Conservation (phyloP, 2,113 vertebrate genomes). For the Pipra filicauda region DNA sequence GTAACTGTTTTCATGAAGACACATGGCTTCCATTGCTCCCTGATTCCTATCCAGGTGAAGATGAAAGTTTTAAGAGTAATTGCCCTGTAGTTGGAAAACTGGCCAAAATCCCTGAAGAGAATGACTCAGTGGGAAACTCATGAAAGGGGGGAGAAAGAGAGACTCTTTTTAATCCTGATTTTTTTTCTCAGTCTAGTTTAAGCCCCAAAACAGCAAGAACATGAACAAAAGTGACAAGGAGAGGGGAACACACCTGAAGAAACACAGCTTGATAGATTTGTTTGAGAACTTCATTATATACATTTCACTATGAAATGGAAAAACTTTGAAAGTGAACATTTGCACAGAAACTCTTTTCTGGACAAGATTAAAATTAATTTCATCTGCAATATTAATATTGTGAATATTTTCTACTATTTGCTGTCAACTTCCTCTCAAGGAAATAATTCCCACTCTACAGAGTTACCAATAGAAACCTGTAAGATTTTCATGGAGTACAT, state of each 20-base stretch:
- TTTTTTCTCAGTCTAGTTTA: not conserved
- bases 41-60: not conserved
- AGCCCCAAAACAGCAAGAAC: not conserved
- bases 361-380: not conserved
- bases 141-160: not conserved
- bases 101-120: not conserved
- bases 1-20: not conserved
- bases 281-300: not conserved
- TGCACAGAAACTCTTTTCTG: not conserved
- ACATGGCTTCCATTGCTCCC: not conserved
- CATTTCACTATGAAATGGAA: not conserved
- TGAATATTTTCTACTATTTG: not conserved
- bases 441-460: not conserved
- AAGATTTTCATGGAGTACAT: not conserved
- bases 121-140: not conserved
- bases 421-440: not conserved
- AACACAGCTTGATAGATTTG: not conserved
- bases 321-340: not conserved
- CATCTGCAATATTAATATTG: not conserved
- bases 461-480: not conserved
- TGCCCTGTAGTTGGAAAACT: not conserved
- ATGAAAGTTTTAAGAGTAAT: not conserved
- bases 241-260: fast-evolving
- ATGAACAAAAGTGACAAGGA: not conserved
- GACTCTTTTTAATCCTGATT: not conserved